A percentile compares a stretch with the other conserved stretches of the same genome.
Evolutionary conservation across 2,113 vertebrate genomes (phyloP).

Genomic region (Ameiurus melas): DNA sequence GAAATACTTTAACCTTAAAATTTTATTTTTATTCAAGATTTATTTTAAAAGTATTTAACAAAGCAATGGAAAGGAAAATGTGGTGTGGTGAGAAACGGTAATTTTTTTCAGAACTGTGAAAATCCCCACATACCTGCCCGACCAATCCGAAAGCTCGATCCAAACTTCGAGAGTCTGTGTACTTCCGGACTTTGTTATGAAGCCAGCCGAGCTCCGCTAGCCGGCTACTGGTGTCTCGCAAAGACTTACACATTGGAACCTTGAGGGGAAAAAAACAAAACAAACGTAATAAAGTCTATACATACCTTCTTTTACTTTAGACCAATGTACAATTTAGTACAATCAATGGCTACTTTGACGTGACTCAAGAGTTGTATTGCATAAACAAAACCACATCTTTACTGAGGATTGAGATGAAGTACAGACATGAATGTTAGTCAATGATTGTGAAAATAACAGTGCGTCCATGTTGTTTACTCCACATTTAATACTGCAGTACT

Average conservation of each 20-base stretch:
- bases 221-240: constrained; percentile 85
- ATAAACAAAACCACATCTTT: too few relatives aligned
- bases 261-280: constrained; percentile 57
- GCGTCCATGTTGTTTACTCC: too few relatives aligned
- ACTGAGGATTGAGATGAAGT: too few relatives aligned
- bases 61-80: background rate
- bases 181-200: constrained; percentile 96
- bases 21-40: background rate
- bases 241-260: constrained; percentile 86
- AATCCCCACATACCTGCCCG: constrained; percentile 82
- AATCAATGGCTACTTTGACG: background rate
- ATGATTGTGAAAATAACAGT: too few relatives aligned
- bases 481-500: too few relatives aligned
- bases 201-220: constrained; percentile 95
- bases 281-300: background rate
- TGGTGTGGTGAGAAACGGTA: background rate
- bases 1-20: background rate
- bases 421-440: too few relatives aligned
- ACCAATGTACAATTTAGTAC: too few relatives aligned
- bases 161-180: constrained; percentile 89
- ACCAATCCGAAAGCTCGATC: constrained; percentile 95
- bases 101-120: too few relatives aligned
- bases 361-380: background rate
- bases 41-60: background rate
- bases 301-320: background rate